Evolutionary conservation across 23 tunicate species (phyloP).

Genomic region (Diplosoma virens): DNA sequence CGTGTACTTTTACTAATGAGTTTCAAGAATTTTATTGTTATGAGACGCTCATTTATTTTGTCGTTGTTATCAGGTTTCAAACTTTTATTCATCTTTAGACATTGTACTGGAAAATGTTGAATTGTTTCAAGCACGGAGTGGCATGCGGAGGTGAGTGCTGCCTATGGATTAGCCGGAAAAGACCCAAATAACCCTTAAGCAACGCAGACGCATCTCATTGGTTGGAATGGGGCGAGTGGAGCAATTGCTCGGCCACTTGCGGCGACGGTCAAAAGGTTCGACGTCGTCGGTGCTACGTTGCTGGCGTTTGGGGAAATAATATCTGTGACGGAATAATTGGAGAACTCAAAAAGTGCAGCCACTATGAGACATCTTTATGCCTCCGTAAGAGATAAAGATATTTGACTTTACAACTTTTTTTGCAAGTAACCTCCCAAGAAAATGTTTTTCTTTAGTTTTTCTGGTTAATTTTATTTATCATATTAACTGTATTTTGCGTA

Average conservation of each 20-base stretch:
- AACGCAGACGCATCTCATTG: neutral
- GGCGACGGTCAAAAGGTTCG: conserved; percentile 47
- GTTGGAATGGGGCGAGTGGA: conserved; percentile 34
- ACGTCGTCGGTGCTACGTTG: conserved; percentile 19
- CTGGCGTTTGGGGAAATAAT: conserved; percentile 27
- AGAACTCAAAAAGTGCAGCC: conserved; percentile 21
- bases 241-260: conserved; percentile 46
- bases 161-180: neutral
- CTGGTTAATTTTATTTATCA: too few relatives aligned
- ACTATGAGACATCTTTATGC: conserved; percentile 2
- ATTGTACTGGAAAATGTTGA: conserved; percentile 29
- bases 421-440: too few relatives aligned
- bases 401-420: too few relatives aligned
- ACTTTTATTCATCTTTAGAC: conserved; percentile 22
- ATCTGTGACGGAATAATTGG: neutral
- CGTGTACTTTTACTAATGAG: too few relatives aligned
- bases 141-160: conserved; percentile 31
- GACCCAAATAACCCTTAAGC: neutral
- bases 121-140: conserved; percentile 43
- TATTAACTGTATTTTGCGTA: too few relatives aligned
- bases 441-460: too few relatives aligned
- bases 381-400: too few relatives aligned
- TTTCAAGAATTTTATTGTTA: too few relatives aligned
- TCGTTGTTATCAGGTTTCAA: neutral
- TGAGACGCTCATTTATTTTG: too few relatives aligned